A percentile compares a stretch with the other conserved stretches of the same genome.
These are phyloP conservation scores for Amphipoea lucens DNA, from an alignment of 2,888 invertebrate genomes.

Conservation along the genomic window DNA sequence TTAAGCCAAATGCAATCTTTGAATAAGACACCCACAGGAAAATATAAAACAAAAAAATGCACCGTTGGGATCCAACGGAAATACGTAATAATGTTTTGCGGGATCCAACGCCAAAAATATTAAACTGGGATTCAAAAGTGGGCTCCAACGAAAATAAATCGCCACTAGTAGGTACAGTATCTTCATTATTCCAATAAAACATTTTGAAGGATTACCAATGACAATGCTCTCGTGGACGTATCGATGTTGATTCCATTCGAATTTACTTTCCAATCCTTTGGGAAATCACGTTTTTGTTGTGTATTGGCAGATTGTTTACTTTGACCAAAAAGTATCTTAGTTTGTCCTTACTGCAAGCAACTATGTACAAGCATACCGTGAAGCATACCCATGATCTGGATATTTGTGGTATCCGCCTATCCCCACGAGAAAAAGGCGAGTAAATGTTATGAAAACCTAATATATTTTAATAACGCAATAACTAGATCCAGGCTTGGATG, in stretches of 20 bases:
- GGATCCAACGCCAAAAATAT: too few species aligned
- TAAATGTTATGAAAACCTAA: not conserved
- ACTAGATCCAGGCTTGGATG: not conserved
- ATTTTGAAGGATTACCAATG: slow-evolving; percentile 14
- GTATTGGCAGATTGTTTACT: not conserved
- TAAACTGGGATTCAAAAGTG: too few species aligned
- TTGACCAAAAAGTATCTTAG: not conserved
- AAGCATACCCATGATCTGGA: not conserved
- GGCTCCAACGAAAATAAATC: too few species aligned
- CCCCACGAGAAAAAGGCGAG: not conserved
- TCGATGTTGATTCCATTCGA: slow-evolving; percentile 26
- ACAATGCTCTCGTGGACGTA: not conserved
- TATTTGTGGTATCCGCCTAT: not conserved
- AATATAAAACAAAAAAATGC: not conserved
- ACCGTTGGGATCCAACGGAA: too few species aligned
- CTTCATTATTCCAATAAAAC: slow-evolving; percentile 7
- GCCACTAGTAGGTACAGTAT: not conserved
- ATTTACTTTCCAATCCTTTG: slow-evolving; percentile 38
- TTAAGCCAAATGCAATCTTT: not conserved
- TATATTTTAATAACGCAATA: not conserved
- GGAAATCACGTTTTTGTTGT: slow-evolving; percentile 43
- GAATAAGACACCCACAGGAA: not conserved
- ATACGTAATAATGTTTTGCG: too few species aligned
- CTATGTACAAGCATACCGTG: too few species aligned
- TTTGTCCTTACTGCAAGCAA: not conserved